These are phyloP conservation scores for Microcebus ravelobensis DNA, from an alignment of 2,113 vertebrate genomes.

Conservation along the genomic window DNA sequence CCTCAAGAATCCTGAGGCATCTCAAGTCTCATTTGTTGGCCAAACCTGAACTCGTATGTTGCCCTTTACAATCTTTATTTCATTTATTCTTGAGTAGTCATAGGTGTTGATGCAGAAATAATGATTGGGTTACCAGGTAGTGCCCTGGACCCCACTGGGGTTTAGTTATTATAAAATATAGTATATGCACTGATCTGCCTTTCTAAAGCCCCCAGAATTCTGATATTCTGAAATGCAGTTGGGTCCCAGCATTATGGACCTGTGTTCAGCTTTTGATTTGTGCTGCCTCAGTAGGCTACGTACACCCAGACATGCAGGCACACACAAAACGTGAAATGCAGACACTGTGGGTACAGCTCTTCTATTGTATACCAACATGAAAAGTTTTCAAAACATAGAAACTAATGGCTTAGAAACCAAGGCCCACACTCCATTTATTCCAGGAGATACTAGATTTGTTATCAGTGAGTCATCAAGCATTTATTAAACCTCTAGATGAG, in stretches of 20 bases:
- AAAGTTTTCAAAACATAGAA: neutral
- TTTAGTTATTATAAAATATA: neutral
- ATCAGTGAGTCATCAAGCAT: neutral
- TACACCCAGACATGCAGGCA: neutral
- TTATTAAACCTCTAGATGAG: neutral
- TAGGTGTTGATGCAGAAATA: neutral
- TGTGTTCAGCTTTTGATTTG: neutral
- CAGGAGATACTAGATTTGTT: neutral
- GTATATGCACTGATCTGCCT: neutral
- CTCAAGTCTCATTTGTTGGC: neutral
- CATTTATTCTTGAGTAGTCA: neutral
- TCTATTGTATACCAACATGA: neutral
- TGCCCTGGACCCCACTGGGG: neutral
- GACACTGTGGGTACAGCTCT: rapidly evolving
- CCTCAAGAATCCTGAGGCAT: neutral
- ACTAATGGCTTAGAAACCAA: neutral
- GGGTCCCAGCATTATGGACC: neutral
- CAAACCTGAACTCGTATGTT: neutral
- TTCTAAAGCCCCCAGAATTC: neutral
- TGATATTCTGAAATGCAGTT: neutral
- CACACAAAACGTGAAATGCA: rapidly evolving
- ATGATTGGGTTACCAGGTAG: neutral
- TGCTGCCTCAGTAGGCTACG: neutral
- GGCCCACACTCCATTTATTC: neutral
- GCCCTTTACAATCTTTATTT: neutral